phyloP scores from a whole-genome alignment of 2,113 vertebrate species.

The Gadus macrocephalus region DNA sequence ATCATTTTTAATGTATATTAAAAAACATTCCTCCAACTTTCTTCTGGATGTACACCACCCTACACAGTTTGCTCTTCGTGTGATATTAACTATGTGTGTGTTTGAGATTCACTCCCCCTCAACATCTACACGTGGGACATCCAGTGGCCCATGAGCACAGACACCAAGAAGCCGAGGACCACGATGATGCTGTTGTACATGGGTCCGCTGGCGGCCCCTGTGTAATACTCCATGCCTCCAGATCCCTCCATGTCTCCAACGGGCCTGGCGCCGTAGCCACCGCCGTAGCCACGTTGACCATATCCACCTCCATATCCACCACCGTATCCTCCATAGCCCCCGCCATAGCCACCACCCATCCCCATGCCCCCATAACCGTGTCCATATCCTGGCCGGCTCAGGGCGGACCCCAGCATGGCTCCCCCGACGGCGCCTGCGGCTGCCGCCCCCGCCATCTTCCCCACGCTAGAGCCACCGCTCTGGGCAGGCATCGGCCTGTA shows the following conservation, averaged over 20 bases:
- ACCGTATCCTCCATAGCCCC: constrained; percentile 35
- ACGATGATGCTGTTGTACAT: constrained; percentile 60
- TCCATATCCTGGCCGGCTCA: constrained; percentile 62
- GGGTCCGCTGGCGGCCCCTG: constrained; percentile 51
- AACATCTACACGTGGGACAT: constrained; percentile 43
- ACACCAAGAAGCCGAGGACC: constrained; percentile 53
- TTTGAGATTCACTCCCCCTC: neutral
- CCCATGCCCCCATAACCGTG: constrained; percentile 33
- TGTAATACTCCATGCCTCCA: constrained; percentile 58
- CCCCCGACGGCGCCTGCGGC: constrained; percentile 71
- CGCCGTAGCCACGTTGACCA: constrained; percentile 12
- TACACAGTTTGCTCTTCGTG: neutral
- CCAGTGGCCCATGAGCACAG: constrained; percentile 60
- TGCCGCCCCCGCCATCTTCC: constrained; percentile 69
- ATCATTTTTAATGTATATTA: too few relatives aligned
- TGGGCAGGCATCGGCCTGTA: constrained; percentile 52
- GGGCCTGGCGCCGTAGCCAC: constrained; percentile 39
- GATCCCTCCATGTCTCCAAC: constrained; percentile 59
- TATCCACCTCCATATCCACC: constrained; percentile 23
- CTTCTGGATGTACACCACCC: too few relatives aligned
- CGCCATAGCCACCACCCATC: constrained; percentile 32
- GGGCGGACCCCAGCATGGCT: constrained; percentile 66
- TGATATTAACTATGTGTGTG: neutral
- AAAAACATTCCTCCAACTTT: too few relatives aligned
- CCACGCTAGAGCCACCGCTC: constrained; percentile 56